Evolutionary conservation across 2,888 invertebrate species (phyloP).

Genomic region (Aromia moschata): DNA sequence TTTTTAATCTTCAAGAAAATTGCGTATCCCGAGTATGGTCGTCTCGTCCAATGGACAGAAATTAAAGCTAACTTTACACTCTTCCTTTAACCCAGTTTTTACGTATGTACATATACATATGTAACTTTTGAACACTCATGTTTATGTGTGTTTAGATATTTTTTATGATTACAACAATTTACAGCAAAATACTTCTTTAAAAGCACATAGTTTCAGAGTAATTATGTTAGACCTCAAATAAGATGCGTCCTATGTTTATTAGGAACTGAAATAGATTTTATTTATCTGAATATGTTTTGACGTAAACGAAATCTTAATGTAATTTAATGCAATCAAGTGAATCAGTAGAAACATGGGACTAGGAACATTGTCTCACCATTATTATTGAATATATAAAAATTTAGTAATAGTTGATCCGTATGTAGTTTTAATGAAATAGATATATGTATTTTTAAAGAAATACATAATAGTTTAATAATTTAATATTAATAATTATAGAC

Average conservation of each 20-base stretch:
- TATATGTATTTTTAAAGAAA: conserved; percentile 60
- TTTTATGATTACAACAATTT: too few relatives aligned
- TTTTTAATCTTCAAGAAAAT: too few relatives aligned
- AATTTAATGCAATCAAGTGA: conserved; percentile 60
- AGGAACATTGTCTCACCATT: conserved; percentile 57
- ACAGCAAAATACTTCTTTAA: not conserved
- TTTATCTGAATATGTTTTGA: conserved; percentile 42
- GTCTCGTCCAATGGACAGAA: too few relatives aligned
- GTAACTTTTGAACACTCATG: too few relatives aligned
- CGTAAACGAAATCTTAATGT: conserved; percentile 59
- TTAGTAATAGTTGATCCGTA: conserved; percentile 62
- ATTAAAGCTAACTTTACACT: too few relatives aligned
- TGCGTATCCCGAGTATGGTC: too few relatives aligned
- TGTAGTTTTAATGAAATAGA: conserved; percentile 60
- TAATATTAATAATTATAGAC: conserved; percentile 54
- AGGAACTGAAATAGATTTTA: conserved; percentile 42
- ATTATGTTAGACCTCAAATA: conserved; percentile 45
- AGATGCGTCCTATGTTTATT: conserved; percentile 49
- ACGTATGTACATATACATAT: too few relatives aligned
- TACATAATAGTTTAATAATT: conserved; percentile 59
- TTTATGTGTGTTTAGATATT: too few relatives aligned
- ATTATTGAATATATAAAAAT: conserved; percentile 62
- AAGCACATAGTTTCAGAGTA: conserved; percentile 21
- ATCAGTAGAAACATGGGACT: conserved; percentile 55
- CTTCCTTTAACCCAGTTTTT: too few relatives aligned